phyloP scores from a whole-genome alignment of 2,113 vertebrate species.

The Pimephales promelas region DNA sequence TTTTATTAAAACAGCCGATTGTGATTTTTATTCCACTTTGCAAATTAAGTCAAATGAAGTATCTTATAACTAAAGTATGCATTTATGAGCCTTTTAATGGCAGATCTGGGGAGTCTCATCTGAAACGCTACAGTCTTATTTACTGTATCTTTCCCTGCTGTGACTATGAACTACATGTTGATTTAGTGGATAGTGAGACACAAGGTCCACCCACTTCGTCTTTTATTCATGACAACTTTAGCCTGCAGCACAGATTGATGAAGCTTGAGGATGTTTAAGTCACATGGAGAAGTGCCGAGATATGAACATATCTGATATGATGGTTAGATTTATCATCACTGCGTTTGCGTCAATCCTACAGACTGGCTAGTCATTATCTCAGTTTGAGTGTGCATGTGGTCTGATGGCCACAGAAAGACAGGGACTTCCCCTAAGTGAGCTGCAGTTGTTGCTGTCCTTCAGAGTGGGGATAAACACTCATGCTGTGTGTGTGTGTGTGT shows the following conservation, averaged over 20 bases:
- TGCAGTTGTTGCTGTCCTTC: constrained; percentile 59
- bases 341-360: not conserved
- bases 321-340: not conserved
- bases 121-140: not conserved
- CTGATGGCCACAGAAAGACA: constrained; percentile 5
- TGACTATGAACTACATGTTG: constrained; percentile 11
- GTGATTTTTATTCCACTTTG: not conserved
- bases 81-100: not conserved
- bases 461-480: constrained; percentile 46
- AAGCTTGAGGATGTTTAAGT: not conserved
- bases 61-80: too few species aligned
- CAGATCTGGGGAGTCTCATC: not conserved
- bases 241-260: constrained; percentile 2
- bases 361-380: constrained; percentile 15
- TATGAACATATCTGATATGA: not conserved
- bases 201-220: not conserved
- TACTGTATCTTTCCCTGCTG: not conserved
- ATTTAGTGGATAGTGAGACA: constrained; percentile 23
- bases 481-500: constrained; percentile 3
- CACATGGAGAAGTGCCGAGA: not conserved
- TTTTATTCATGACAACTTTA: constrained; percentile 24
- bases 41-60: too few species aligned
- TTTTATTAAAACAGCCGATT: not conserved
- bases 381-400: constrained; percentile 36
- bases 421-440: constrained; percentile 55